Conservation (phyloP, 2,888 invertebrate species). For the Fabriciana adippe region DNA sequence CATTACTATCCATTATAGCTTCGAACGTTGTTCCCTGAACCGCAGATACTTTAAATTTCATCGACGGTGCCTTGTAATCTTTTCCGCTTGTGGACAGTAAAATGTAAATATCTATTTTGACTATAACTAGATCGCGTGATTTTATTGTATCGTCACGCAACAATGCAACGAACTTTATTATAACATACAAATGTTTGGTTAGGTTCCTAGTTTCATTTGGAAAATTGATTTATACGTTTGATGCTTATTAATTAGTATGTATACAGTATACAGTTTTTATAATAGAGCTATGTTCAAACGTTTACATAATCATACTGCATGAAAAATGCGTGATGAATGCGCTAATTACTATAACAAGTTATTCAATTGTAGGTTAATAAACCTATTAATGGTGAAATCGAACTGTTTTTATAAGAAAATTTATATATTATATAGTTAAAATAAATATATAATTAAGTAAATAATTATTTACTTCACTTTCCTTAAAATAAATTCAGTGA, state of each 20-base stretch:
- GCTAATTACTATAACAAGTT: slow-evolving; percentile 33
- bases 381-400: slow-evolving; percentile 23
- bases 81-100: slow-evolving; percentile 58
- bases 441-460: no score
- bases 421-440: not conserved
- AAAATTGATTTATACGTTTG: slow-evolving; percentile 38
- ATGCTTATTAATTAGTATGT: slow-evolving; percentile 20
- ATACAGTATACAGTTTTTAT: no score
- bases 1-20: slow-evolving; percentile 44
- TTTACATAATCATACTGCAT: slow-evolving; percentile 30
- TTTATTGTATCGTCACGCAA: slow-evolving; percentile 43
- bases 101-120: slow-evolving; percentile 59
- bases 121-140: slow-evolving; percentile 49
- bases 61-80: slow-evolving; percentile 55
- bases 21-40: slow-evolving; percentile 44
- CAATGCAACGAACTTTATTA: slow-evolving; percentile 42
- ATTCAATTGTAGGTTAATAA: slow-evolving; percentile 26
- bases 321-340: slow-evolving; percentile 28
- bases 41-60: slow-evolving; percentile 59
- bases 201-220: slow-evolving; percentile 39
- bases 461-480: no score
- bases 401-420: slow-evolving; percentile 3
- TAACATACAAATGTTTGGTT: slow-evolving; percentile 31
- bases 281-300: slow-evolving; percentile 8
- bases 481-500: not conserved